Percentiles rank a stretch among this genome's conserved stretches.
Conservation (phyloP, 2,888 invertebrate species). For the Xiphydria camelus region DNA sequence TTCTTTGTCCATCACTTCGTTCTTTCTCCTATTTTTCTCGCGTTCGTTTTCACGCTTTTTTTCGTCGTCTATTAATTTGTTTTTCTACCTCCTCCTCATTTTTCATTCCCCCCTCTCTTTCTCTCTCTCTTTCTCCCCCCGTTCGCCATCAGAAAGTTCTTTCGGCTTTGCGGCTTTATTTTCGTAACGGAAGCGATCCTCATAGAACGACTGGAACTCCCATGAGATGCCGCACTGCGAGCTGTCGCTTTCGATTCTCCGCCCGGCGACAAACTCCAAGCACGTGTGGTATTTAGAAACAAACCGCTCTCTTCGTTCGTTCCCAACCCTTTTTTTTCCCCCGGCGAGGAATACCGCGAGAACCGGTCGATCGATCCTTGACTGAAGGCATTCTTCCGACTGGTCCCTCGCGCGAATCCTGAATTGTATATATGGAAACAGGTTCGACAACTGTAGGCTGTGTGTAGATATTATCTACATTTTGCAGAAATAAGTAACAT, state of each 20-base stretch:
- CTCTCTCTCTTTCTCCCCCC: neutral
- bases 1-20: too few relatives aligned
- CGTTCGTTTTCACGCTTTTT: too few relatives aligned
- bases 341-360: neutral
- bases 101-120: neutral
- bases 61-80: too few relatives aligned
- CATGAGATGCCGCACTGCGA: slow-evolving; percentile 9
- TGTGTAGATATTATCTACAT: too few relatives aligned
- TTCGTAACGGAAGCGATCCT: slow-evolving; percentile 14
- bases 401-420: too few relatives aligned
- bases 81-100: neutral
- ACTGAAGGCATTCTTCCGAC: neutral
- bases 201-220: slow-evolving; percentile 4
- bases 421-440: too few relatives aligned
- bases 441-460: too few relatives aligned
- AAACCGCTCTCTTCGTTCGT: too few relatives aligned
- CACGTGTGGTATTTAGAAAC: slow-evolving; percentile 17
- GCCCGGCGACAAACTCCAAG: slow-evolving; percentile 8
- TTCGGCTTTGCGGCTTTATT: slow-evolving; percentile 9
- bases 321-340: slow-evolving; percentile 8
- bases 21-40: neutral
- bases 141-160: neutral
- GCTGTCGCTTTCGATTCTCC: slow-evolving; percentile 10
- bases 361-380: neutral
- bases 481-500: too few relatives aligned